Base-by-base conservation (phyloP, 1,140 invertebrate species). In the Drosophila prosaltans region DNA sequence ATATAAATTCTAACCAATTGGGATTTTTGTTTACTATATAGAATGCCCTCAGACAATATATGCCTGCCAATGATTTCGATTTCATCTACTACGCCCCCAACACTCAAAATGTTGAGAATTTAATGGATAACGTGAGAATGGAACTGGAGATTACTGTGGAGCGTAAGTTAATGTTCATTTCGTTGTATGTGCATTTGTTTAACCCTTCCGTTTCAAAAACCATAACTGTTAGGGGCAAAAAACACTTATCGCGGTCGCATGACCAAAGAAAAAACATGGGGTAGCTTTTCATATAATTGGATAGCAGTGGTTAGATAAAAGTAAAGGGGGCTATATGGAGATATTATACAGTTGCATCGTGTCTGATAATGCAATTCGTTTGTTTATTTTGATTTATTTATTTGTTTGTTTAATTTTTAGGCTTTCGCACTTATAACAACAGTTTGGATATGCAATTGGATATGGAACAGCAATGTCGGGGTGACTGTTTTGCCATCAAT, bases 31-130 rank as follows among this genome's bases (percentile, higher is more conserved):
- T 36, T 26, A 45, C 6, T 4, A 21, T 51, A 4, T 48, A 88
- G 83, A 6, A 32, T 2, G 32, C 60, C 1, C 77, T 88, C 0
- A 69, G 63, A 48, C 11, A 65, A 7, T 84, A 80, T 8, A 84
- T 90, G 11, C 85, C 82, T 2, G 68, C 65, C 1, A 90, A 84
- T 59, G 77, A 92, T n/a, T 51, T 43, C 1, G 91, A 92, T 57
- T 65, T 39, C 0, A 54, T 93, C 21, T 91, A 92, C 30, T 93
- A 92, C 75, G 65, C 91, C 2, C 93, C 93, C 3, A 68, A 59
- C 5, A 90, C 74, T 2, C 32, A 77, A 1, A 91, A 90, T 43
- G 83, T 80, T 7, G 68, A 74, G 64, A 64, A 72, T 4, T 65
- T 93, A 2, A 92, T 93, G 69, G 85, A 91, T 24, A 57, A 75